Conservation (phyloP, 1,140 invertebrate species). For the Papilio machaon region DNA sequence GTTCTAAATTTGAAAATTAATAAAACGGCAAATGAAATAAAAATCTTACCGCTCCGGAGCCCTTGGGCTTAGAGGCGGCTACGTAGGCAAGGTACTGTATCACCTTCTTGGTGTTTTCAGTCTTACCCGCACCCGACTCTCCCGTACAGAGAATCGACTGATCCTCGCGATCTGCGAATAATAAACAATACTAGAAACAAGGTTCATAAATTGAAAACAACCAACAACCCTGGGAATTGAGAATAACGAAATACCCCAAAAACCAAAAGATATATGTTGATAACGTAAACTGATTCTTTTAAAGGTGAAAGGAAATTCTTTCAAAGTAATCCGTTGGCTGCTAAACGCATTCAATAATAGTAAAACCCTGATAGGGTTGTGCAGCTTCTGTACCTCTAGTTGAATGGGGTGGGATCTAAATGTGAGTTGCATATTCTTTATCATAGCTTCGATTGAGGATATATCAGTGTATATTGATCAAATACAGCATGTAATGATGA, state of each 20-base stretch:
- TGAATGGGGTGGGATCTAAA: not conserved
- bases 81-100: slow-evolving; percentile 99
- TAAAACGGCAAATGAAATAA: not conserved
- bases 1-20: not conserved
- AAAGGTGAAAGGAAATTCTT: not conserved
- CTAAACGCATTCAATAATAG: not conserved
- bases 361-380: not conserved
- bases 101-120: slow-evolving; percentile 99
- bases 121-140: slow-evolving; percentile 99
- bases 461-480: not conserved
- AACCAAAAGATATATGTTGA: not conserved
- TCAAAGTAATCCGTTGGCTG: not conserved
- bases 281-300: not conserved
- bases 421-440: not conserved
- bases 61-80: slow-evolving; percentile 97
- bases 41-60: slow-evolving; percentile 90
- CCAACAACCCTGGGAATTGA: no score
- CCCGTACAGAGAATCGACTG: slow-evolving; percentile 99
- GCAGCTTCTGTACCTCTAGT: no score
- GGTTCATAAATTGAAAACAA: no score
- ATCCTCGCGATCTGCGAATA: slow-evolving; percentile 95
- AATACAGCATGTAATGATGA: not conserved
- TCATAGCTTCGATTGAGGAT: slow-evolving; percentile 2
- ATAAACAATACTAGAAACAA: not conserved
- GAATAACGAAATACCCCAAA: no score